Evolutionary conservation across 2,113 vertebrate species (phyloP).

Genomic region (Gorilla gorilla): DNA sequence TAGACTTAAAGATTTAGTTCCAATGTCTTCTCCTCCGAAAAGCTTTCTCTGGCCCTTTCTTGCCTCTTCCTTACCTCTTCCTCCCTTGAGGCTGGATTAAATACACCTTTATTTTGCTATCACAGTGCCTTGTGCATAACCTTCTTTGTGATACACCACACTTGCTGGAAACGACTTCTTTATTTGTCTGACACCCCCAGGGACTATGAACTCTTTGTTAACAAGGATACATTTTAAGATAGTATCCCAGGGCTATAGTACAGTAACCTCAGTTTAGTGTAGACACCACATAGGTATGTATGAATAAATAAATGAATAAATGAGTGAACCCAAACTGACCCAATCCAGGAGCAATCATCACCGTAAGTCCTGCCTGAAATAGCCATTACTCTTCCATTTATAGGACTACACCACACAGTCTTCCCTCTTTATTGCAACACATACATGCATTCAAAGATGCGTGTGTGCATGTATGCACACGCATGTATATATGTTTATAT

Average conservation of each 20-base stretch:
- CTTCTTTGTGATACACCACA: not conserved
- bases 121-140: not conserved
- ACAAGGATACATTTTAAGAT: too few relatives aligned
- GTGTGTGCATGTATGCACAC: fast-evolving
- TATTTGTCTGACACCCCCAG: too few relatives aligned
- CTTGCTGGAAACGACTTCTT: not conserved
- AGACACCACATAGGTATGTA: not conserved
- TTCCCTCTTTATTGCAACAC: not conserved
- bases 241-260: not conserved
- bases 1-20: not conserved
- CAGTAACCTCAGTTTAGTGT: not conserved
- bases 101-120: not conserved
- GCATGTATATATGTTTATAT: too few relatives aligned
- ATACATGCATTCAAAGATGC: not conserved
- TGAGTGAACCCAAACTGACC: not conserved
- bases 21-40: fast-evolving
- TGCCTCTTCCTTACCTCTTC: not conserved
- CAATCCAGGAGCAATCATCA: not conserved
- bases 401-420: not conserved
- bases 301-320: not conserved
- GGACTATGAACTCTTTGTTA: not conserved
- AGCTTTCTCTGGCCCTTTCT: not conserved
- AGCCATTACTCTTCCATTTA: not conserved
- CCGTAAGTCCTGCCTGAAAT: not conserved
- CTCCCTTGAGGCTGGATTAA: not conserved